Evolutionary conservation across 2,888 invertebrate species (phyloP).

Genomic region (Druceiella hillmani): DNA sequence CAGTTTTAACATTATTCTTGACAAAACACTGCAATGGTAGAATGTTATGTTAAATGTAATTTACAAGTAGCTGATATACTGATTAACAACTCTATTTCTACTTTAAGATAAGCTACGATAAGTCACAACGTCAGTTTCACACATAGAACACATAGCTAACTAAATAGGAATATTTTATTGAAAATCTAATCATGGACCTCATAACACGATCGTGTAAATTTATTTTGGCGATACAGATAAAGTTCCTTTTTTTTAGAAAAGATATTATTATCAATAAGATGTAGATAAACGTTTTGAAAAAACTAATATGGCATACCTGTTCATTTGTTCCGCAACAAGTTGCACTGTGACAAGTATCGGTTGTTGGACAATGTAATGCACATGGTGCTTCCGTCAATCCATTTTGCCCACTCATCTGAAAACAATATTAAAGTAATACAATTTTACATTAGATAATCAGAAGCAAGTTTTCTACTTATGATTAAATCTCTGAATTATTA

Average conservation of each 20-base stretch:
- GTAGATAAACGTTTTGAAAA: slow-evolving; percentile 11
- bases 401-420: slow-evolving; percentile 36
- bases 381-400: slow-evolving; percentile 58
- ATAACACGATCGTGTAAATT: not conserved
- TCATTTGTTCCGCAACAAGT: slow-evolving; percentile 85
- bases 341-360: slow-evolving; percentile 77
- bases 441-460: slow-evolving; percentile 6
- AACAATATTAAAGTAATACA: not conserved
- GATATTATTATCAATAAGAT: slow-evolving; percentile 4
- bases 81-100: too few relatives aligned
- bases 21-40: too few relatives aligned
- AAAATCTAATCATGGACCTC: too few relatives aligned
- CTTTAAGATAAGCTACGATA: too few relatives aligned
- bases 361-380: slow-evolving; percentile 83
- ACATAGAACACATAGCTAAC: too few relatives aligned
- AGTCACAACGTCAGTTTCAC: too few relatives aligned
- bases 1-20: too few relatives aligned
- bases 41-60: too few relatives aligned
- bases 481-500: not conserved
- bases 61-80: too few relatives aligned
- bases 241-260: too few relatives aligned
- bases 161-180: too few relatives aligned
- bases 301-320: slow-evolving; percentile 49
- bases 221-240: not conserved
- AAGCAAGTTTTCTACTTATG: not conserved